phyloP scores from a whole-genome alignment of 2,797 vertebrate genomes.

The Adrianichthys oophorus region DNA sequence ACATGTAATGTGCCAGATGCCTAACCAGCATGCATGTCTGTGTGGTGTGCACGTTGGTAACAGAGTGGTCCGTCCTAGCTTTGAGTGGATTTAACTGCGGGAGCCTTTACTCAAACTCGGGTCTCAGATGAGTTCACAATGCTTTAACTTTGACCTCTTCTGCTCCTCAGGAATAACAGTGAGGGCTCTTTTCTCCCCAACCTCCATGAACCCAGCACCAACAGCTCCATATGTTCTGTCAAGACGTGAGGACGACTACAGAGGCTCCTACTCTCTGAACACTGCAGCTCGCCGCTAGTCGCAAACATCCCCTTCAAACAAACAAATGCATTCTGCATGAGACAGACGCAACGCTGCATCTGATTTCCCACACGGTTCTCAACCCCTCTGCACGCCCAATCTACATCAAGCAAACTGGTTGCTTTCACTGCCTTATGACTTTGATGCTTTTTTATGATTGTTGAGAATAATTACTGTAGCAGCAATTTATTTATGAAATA shows the following conservation, averaged over 20 bases:
- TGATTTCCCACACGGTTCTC: slow-evolving; percentile 75
- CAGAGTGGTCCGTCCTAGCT: too few species aligned
- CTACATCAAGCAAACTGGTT: slow-evolving; percentile 71
- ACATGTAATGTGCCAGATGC: too few species aligned
- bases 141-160: slow-evolving; percentile 38
- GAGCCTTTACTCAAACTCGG: not conserved
- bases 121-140: slow-evolving; percentile 11
- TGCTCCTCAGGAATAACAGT: slow-evolving; percentile 64
- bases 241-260: slow-evolving; percentile 60
- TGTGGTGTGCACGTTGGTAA: too few species aligned
- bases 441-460: slow-evolving; percentile 81
- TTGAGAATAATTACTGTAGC: slow-evolving; percentile 80
- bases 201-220: slow-evolving; percentile 57
- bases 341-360: slow-evolving; percentile 80
- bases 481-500: slow-evolving; percentile 87
- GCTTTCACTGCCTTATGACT: slow-evolving; percentile 85
- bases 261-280: slow-evolving; percentile 52
- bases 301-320: slow-evolving; percentile 79
- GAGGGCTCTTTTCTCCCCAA: slow-evolving; percentile 59
- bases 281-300: slow-evolving; percentile 82
- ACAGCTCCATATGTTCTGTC: slow-evolving; percentile 50
- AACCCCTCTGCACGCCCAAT: slow-evolving; percentile 84
- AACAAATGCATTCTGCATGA: slow-evolving; percentile 90
- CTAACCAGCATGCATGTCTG: too few species aligned
- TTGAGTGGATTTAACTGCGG: too few species aligned